phyloP scores from a whole-genome alignment of 2,113 vertebrate species.

The Chionomys nivalis region DNA sequence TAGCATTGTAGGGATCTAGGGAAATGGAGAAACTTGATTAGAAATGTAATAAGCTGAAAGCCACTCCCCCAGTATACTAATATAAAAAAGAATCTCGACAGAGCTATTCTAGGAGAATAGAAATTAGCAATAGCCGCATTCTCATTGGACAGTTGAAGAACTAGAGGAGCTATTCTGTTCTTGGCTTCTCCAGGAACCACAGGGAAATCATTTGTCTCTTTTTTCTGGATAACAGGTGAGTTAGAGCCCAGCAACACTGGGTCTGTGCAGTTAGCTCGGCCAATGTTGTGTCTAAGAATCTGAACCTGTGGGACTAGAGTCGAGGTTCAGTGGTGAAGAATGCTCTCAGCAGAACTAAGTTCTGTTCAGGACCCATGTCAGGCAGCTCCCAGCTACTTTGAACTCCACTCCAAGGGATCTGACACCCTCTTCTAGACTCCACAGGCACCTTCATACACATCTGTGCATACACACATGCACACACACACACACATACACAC shows the following conservation, averaged over 20 bases:
- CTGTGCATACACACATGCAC: neutral
- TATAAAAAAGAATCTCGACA: neutral
- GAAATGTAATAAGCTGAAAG: constrained; percentile 5
- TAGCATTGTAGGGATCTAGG: neutral
- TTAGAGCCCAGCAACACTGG: neutral
- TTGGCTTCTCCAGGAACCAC: neutral
- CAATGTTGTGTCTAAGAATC: neutral
- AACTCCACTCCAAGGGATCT: neutral
- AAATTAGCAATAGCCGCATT: neutral
- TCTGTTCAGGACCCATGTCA: neutral
- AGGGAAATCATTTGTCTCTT: neutral
- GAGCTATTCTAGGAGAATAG: neutral
- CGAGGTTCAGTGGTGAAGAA: neutral
- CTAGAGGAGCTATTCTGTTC: neutral
- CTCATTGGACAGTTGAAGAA: neutral
- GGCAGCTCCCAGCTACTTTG: neutral
- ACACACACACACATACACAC: neutral
- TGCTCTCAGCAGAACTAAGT: too few relatives aligned
- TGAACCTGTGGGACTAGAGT: too few relatives aligned
- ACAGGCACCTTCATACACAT: too few relatives aligned
- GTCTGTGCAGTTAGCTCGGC: neutral
- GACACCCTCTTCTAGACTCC: neutral
- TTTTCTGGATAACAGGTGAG: neutral
- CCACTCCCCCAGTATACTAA: neutral
- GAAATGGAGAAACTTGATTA: neutral